Percentiles rank a stretch among this genome's conserved stretches.
phyloP scores from a whole-genome alignment of 2,797 vertebrate genomes.

The Myotis myotis region DNA sequence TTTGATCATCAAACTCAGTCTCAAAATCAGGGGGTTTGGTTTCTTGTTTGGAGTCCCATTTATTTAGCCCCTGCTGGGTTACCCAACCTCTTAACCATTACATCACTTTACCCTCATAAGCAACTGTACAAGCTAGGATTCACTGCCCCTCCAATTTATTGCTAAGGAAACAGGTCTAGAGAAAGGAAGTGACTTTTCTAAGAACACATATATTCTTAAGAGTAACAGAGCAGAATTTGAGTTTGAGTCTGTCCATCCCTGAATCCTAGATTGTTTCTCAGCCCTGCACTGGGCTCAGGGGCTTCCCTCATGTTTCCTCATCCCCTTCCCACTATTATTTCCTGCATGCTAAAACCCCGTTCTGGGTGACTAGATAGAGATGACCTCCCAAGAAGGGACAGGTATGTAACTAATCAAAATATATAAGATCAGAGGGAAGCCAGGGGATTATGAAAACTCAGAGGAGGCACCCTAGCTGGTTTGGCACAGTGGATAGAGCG shows the following conservation, averaged over 20 bases:
- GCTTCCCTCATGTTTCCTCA: background rate
- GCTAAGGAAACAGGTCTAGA: background rate
- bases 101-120: conserved; percentile 26
- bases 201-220: background rate
- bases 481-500: too few relatives aligned
- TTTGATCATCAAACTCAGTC: background rate
- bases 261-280: background rate
- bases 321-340: background rate
- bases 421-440: background rate
- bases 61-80: conserved; percentile 5
- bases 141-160: background rate
- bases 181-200: conserved; percentile 1
- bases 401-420: conserved; percentile 31
- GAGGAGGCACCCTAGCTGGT: background rate
- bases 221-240: conserved; percentile 42
- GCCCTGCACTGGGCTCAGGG: background rate
- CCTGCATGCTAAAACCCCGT: background rate
- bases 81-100: conserved; percentile 5
- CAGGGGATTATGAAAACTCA: conserved; percentile 9
- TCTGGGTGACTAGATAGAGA: background rate
- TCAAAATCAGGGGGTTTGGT: conserved; percentile 28
- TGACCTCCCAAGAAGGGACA: background rate
- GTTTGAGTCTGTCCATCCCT: conserved; percentile 21
- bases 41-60: conserved; percentile 43
- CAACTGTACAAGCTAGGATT: conserved; percentile 21